phyloP scores from a whole-genome alignment of 2,888 invertebrate genomes.

The Crossocerus cetratus region DNA sequence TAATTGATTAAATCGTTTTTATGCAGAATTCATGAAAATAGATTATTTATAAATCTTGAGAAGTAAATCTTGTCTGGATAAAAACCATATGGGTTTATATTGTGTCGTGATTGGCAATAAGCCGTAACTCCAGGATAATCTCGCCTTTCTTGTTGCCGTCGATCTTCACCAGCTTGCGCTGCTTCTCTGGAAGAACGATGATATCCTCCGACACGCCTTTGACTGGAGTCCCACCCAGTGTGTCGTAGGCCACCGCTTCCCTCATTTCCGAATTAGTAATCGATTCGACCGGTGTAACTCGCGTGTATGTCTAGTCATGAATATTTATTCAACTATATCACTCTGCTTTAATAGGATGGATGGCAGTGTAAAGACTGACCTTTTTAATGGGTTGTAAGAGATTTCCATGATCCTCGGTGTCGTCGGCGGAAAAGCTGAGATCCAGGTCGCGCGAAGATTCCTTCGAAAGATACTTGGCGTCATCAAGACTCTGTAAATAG shows the following conservation, averaged over 20 bases:
- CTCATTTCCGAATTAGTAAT: slow-evolving; percentile 56
- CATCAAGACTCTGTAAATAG: slow-evolving; percentile 52
- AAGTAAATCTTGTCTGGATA: neutral
- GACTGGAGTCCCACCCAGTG: slow-evolving; percentile 25
- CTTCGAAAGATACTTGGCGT: slow-evolving; percentile 53
- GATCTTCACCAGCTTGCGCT: slow-evolving; percentile 61
- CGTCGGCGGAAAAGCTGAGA: slow-evolving; percentile 63
- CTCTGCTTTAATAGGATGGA: neutral
- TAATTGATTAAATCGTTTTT: too few species aligned
- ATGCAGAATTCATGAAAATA: neutral
- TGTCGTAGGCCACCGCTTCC: slow-evolving; percentile 59
- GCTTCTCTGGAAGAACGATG: slow-evolving; percentile 56
- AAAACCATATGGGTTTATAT: neutral
- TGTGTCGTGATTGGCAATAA: slow-evolving; percentile 67
- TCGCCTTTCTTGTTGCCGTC: slow-evolving; percentile 65
- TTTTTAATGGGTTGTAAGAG: slow-evolving; percentile 30
- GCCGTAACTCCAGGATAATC: slow-evolving; percentile 69
- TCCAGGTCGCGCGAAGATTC: slow-evolving; percentile 70
- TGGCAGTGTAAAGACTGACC: slow-evolving; percentile 19
- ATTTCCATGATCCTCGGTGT: slow-evolving; percentile 31
- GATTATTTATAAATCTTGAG: neutral
- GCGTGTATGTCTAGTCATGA: slow-evolving; percentile 46
- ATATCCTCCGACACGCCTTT: slow-evolving; percentile 48
- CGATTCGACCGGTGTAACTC: slow-evolving; percentile 52
- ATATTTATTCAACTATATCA: slow-evolving; percentile 14